These are phyloP conservation scores for Cyprinella venusta DNA, from an alignment of 2,797 vertebrate species.

Conservation along the genomic window DNA sequence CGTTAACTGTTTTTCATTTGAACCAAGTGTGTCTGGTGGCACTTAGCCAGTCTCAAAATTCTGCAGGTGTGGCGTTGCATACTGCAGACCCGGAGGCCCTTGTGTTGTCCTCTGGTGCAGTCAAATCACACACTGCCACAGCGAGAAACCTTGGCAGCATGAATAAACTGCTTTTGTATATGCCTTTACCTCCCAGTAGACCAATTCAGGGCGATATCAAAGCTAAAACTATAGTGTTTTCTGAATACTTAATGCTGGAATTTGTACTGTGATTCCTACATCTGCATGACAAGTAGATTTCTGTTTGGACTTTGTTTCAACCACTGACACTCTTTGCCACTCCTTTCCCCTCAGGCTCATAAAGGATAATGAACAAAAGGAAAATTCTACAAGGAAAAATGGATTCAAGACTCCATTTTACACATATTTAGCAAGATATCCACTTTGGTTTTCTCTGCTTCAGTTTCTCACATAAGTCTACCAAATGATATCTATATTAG, in stretches of 20 bases:
- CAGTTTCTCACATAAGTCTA: neutral
- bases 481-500: neutral
- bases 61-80: conserved; percentile 30
- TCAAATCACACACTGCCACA: conserved; percentile 32
- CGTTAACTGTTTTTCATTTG: conserved; percentile 13
- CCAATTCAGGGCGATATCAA: neutral
- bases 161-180: conserved; percentile 32
- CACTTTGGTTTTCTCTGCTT: neutral
- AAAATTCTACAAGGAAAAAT: conserved; percentile 42
- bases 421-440: conserved; percentile 9
- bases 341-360: conserved; percentile 60
- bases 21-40: conserved; percentile 10
- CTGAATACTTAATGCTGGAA: neutral
- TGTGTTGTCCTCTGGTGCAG: conserved; percentile 40
- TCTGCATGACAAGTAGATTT: conserved; percentile 16
- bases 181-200: conserved; percentile 14
- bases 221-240: neutral
- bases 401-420: neutral
- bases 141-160: conserved; percentile 31
- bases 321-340: conserved; percentile 42
- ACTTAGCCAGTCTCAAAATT: conserved; percentile 15
- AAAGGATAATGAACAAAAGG: conserved; percentile 49
- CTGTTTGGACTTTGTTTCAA: conserved; percentile 15
- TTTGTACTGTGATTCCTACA: neutral
- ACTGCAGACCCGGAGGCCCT: conserved; percentile 14